Conservation (phyloP, 2,113 vertebrate genomes). For the Xiphophorus couchianus region DNA sequence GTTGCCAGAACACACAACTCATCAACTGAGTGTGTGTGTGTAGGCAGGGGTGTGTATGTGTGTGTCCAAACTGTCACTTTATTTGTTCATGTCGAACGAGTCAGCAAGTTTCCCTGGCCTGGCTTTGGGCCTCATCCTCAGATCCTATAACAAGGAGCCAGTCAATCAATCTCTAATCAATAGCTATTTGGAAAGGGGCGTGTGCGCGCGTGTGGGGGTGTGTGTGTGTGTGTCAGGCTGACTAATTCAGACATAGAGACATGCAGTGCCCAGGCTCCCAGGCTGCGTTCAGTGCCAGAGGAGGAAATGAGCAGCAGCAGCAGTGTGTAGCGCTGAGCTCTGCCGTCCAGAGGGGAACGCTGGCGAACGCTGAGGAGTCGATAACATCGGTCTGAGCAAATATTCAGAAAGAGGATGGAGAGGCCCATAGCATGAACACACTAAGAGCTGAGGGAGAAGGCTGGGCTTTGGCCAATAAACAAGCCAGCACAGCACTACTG, state of each 20-base stretch:
- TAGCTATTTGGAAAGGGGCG: slow-evolving; percentile 57
- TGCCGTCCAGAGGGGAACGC: slow-evolving; percentile 32
- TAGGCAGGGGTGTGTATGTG: not conserved
- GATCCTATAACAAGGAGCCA: slow-evolving; percentile 74
- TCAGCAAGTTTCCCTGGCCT: slow-evolving; percentile 73
- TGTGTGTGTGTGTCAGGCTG: slow-evolving; percentile 18
- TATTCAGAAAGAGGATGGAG: slow-evolving; percentile 26
- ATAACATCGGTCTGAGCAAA: slow-evolving; percentile 63
- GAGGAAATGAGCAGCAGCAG: slow-evolving; percentile 63
- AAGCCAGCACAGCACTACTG: slow-evolving; percentile 69
- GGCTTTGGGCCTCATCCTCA: slow-evolving; percentile 64
- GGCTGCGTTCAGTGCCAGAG: slow-evolving; percentile 44
- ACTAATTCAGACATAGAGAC: slow-evolving; percentile 55
- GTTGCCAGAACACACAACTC: slow-evolving; percentile 63
- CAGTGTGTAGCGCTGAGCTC: slow-evolving; percentile 36
- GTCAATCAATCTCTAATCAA: slow-evolving; percentile 77
- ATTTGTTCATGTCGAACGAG: slow-evolving; percentile 47
- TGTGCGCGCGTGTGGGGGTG: not conserved
- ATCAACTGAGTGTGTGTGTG: slow-evolving; percentile 31
- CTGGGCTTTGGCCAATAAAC: slow-evolving; percentile 66
- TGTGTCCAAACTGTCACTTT: slow-evolving; percentile 11
- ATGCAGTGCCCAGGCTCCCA: slow-evolving; percentile 14
- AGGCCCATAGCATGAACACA: not conserved
- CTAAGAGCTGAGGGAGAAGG: slow-evolving; percentile 46
- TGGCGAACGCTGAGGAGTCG: slow-evolving; percentile 52